A percentile compares a stretch with the other conserved stretches of the same genome.
phyloP scores from a whole-genome alignment of 2,113 vertebrate genomes.

The Rhadina sibilatrix region DNA sequence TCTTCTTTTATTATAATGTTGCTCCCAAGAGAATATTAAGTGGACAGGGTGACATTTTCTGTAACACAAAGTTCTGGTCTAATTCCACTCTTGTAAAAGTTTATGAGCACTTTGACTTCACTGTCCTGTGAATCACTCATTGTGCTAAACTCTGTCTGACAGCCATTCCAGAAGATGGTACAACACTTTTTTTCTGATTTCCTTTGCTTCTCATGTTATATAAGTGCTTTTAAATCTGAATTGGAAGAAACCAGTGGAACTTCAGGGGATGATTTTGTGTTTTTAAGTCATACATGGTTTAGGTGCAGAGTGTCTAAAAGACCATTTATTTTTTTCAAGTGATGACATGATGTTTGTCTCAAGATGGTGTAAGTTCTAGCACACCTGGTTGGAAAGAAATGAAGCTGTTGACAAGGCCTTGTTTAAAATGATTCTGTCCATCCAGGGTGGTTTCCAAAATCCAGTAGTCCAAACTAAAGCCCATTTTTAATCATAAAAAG shows the following conservation, averaged over 20 bases:
- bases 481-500: constrained; percentile 11
- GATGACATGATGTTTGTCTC: background rate
- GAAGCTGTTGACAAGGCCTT: background rate
- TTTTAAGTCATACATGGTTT: background rate
- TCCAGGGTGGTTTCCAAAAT: background rate
- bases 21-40: background rate
- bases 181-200: background rate
- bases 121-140: background rate
- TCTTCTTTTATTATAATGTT: background rate
- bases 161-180: background rate
- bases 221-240: background rate
- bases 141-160: background rate
- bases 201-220: background rate
- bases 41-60: constrained; percentile 33
- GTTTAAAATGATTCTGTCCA: background rate
- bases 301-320: background rate
- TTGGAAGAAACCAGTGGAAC: background rate
- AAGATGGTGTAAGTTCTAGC: background rate
- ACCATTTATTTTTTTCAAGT: background rate
- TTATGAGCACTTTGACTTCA: constrained; percentile 36
- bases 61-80: background rate
- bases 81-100: constrained; percentile 15
- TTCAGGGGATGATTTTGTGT: background rate
- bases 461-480: background rate
- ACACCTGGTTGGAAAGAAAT: background rate